Base-by-base conservation (phyloP, 2,888 invertebrate genomes). In the Pollenia griseotomentosa region DNA sequence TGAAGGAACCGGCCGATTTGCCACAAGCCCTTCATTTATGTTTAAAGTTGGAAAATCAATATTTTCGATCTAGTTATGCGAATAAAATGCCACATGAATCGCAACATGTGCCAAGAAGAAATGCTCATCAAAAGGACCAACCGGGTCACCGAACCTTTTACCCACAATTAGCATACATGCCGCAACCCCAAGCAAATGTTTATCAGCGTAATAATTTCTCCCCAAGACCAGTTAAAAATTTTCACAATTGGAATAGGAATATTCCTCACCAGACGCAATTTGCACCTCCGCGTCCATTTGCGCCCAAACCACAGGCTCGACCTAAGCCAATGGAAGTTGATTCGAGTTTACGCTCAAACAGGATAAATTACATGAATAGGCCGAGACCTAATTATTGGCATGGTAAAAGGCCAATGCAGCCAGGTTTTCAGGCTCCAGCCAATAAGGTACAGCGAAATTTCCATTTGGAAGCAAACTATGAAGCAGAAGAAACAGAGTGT, bases 281-380 rank as follows among this genome's bases (percentile, higher is more conserved):
- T 4, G 12, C 61, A 12, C 61, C 61, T 2, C 42, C 63, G 12
- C 42, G 42, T n/a, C 42, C 63, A 40, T n/a, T 42, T 14, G 33
- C n/a, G 12, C 42, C 63, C 9, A 63, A 63, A n/a, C 63, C 42
- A 8, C n/a, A 42, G 40, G 42, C 40, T n/a, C 12, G 63, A 14
- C 63, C 63, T 40, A 42, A 63, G n/a, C 63, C 42, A 40, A 63
- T 63, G 40, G n/a, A 40, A 12, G 14, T 63, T 1, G 63, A 63
- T n/a, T 14, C 14, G 40, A 63, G 63, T n/a, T n/a, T 63, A 16
- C 48, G 42, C n/a, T 63, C 75, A 4, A 63, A 42, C 9, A 51
- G 40, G 7, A 48, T 75, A 8, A 75, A 63, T 63, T 75, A 75
- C 16, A 75, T 63, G 61, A 75, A 75, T 53, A 63, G 75, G 12